These are phyloP conservation scores for Euwallacea fornicatus DNA, from an alignment of 1,140 invertebrate genomes.

Conservation along the genomic window DNA sequence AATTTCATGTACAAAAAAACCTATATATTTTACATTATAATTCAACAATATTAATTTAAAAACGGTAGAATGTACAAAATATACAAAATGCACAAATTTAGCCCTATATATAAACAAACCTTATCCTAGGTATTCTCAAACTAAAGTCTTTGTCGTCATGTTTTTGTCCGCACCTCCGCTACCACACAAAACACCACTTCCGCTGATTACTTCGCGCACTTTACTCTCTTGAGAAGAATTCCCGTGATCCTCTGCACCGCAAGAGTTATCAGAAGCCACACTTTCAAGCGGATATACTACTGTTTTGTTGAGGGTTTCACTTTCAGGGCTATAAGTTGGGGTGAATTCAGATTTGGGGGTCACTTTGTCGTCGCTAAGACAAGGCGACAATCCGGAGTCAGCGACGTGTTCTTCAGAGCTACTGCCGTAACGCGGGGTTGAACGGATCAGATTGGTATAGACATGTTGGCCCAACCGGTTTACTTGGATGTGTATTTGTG, in stretches of 20 bases:
- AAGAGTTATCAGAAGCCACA: not conserved
- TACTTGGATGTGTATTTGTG: too few species aligned
- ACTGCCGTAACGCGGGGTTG: constrained; percentile 34
- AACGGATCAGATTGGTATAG: constrained; percentile 42
- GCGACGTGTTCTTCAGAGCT: constrained; percentile 39
- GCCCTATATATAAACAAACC: too few species aligned
- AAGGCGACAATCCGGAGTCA: constrained; percentile 27
- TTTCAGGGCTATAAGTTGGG: constrained; percentile 6
- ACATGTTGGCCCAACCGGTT: constrained; percentile 33
- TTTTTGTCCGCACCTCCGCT: too few species aligned
- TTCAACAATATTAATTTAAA: not conserved
- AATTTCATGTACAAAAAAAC: too few species aligned
- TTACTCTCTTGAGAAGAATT: too few species aligned
- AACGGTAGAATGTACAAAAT: not conserved
- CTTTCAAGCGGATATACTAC: not conserved
- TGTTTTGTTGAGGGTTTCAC: not conserved
- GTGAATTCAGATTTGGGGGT: not conserved
- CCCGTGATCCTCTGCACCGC: not conserved
- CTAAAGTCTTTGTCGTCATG: too few species aligned
- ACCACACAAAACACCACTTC: too few species aligned
- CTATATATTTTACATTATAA: too few species aligned
- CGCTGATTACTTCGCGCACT: too few species aligned
- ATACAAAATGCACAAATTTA: not conserved
- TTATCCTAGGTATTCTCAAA: too few species aligned
- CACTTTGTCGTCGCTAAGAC: constrained; percentile 7